Percentiles rank a stretch among this genome's conserved stretches.
Conservation (phyloP, 2,797 vertebrate genomes). For the Malurus splendens region DNA sequence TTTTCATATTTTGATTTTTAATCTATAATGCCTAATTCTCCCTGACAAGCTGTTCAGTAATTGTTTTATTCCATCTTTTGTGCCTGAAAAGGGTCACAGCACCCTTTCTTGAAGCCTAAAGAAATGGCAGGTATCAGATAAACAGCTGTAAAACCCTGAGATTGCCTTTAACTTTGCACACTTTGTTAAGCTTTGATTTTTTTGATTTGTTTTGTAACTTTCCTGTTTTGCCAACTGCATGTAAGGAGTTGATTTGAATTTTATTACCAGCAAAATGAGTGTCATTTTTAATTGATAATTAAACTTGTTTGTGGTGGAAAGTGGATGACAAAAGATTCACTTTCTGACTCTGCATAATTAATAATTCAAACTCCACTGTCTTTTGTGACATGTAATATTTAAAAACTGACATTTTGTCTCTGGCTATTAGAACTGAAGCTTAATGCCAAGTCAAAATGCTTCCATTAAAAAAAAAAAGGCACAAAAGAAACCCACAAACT, state of each 20-base stretch:
- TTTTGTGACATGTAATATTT: conserved; percentile 32
- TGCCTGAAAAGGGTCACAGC: background rate
- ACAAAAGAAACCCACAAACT: background rate
- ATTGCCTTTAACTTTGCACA: background rate
- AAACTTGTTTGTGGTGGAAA: background rate
- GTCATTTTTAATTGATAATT: background rate
- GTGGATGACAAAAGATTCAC: background rate
- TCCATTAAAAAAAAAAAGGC: background rate
- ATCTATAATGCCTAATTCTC: background rate
- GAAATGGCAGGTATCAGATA: background rate
- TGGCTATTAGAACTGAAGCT: background rate
- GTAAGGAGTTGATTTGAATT: background rate
- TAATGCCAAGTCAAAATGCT: conserved; percentile 10
- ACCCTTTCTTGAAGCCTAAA: background rate
- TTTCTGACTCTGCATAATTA: background rate
- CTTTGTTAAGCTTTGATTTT: background rate
- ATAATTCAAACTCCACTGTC: conserved; percentile 7
- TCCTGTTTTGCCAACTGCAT: background rate
- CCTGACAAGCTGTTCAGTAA: background rate
- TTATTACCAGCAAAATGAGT: background rate
- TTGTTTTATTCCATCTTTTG: background rate
- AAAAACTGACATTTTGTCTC: conserved; percentile 55
- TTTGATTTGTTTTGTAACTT: background rate
- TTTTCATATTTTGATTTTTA: conserved; percentile 34
- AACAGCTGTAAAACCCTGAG: background rate